Percentiles rank a stretch among this genome's conserved stretches.
phyloP scores from a whole-genome alignment of 2,888 invertebrate species.

The Xanthorhoe designata region DNA sequence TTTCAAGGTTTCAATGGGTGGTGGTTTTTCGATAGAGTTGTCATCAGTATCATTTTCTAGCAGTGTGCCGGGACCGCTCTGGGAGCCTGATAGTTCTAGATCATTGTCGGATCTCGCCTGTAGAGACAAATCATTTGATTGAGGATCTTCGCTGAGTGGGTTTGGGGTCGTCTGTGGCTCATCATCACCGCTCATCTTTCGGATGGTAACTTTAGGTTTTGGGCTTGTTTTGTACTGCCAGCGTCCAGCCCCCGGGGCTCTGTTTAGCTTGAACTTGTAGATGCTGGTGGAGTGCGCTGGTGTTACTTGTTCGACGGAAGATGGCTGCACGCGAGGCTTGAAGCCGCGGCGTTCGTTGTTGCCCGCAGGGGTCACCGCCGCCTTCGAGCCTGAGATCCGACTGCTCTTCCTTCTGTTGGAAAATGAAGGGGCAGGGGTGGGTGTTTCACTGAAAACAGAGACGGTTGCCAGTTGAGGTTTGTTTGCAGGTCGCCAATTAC shows the following conservation, averaged over 20 bases:
- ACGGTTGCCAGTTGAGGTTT: constrained; percentile 87
- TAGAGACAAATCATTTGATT: constrained; percentile 83
- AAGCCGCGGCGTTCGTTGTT: constrained; percentile 87
- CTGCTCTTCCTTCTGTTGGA: constrained; percentile 83
- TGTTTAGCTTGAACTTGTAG: constrained; percentile 93
- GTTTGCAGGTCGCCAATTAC: constrained; percentile 78
- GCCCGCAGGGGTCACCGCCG: constrained; percentile 72
- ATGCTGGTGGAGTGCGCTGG: constrained; percentile 86
- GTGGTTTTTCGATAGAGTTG: constrained; percentile 87
- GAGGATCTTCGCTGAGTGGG: constrained; percentile 73
- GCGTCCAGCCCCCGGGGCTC: constrained; percentile 93
- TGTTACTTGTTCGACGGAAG: constrained; percentile 82
- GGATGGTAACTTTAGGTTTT: constrained; percentile 93
- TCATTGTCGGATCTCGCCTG: constrained; percentile 87
- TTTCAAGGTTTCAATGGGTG: constrained; percentile 92
- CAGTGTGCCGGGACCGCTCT: constrained; percentile 85
- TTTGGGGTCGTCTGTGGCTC: constrained; percentile 77
- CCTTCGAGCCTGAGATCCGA: constrained; percentile 76
- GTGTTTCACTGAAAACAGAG: constrained; percentile 88
- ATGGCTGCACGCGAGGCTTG: constrained; percentile 88
- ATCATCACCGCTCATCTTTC: constrained; percentile 88
- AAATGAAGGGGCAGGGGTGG: constrained; percentile 74
- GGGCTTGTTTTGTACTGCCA: constrained; percentile 97
- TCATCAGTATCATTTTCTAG: constrained; percentile 87
- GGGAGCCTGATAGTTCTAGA: constrained; percentile 90